A percentile compares a stretch with the other conserved stretches of the same genome.
Evolutionary conservation across 1,140 invertebrate genomes (phyloP).

Genomic region (Drosophila punjabiensis): DNA sequence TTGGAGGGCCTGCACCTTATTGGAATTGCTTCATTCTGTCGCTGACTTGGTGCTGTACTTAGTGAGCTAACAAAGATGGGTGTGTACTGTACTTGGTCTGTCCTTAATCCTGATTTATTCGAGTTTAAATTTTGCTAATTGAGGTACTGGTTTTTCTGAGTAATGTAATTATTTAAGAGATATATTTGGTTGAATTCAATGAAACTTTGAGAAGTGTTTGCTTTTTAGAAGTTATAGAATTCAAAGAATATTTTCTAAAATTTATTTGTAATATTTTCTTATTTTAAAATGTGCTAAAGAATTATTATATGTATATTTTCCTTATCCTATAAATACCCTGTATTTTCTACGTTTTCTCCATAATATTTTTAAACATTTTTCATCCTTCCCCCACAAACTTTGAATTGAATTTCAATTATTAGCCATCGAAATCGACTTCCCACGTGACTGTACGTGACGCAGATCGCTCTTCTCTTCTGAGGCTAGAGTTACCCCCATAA

Average conservation of each 20-base stretch:
- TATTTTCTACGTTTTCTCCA: background rate
- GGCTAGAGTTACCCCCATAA: conserved; percentile 17
- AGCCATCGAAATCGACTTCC: conserved; percentile 1
- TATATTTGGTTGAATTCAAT: background rate
- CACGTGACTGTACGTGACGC: conserved; percentile 18
- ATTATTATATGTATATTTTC: too few species aligned
- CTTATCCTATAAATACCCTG: too few species aligned
- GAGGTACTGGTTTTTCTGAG: background rate
- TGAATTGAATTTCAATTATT: conserved; percentile 14
- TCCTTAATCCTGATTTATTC: conserved; percentile 11
- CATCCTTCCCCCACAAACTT: background rate
- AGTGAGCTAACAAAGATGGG: conserved; percentile 3
- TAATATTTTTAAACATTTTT: background rate
- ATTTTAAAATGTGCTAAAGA: background rate
- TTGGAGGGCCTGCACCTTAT: conserved; percentile 36
- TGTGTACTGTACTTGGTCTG: conserved; percentile 19
- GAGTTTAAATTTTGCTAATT: conserved; percentile 3
- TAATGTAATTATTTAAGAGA: background rate
- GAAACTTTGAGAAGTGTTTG: background rate
- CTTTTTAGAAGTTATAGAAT: background rate
- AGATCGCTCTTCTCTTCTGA: background rate
- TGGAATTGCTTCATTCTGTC: conserved; percentile 37
- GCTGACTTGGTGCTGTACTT: conserved; percentile 17
- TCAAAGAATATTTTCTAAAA: background rate
- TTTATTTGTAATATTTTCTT: background rate